These are phyloP conservation scores for Heptranchias perlo DNA, from an alignment of 2,113 vertebrate species.

Conservation along the genomic window DNA sequence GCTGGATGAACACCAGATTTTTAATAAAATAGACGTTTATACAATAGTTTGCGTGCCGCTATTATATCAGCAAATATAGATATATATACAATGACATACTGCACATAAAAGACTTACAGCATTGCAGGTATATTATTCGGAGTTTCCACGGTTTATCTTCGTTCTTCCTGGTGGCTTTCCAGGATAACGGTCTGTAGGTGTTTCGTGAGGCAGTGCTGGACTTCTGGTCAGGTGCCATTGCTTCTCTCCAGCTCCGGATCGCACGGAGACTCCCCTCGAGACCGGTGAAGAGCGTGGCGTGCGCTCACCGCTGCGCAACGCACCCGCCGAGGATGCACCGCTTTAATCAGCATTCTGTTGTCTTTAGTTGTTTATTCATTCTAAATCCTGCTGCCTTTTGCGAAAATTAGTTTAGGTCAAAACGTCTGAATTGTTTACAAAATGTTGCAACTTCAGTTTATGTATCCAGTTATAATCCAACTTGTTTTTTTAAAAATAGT, in stretches of 20 bases:
- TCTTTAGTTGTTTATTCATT: neutral
- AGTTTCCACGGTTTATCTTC: constrained; percentile 54
- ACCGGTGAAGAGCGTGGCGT: neutral
- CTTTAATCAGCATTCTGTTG: neutral
- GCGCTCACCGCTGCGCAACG: neutral
- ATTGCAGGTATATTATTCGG: constrained; percentile 59
- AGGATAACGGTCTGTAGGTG: constrained; percentile 48
- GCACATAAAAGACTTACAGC: constrained; percentile 53
- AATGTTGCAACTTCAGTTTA: neutral
- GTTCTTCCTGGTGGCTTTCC: constrained; percentile 51
- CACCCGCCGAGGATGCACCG: neutral
- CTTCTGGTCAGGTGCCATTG: neutral
- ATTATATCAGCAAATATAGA: neutral
- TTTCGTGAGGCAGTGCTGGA: neutral
- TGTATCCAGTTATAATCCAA: neutral
- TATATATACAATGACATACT: neutral
- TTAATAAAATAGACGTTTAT: neutral
- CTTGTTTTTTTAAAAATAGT: too few relatives aligned
- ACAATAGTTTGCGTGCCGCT: neutral
- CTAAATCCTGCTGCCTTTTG: neutral
- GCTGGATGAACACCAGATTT: too few relatives aligned
- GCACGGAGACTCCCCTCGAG: neutral
- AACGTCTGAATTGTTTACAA: neutral
- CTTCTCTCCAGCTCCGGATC: neutral
- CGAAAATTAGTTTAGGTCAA: neutral